phyloP scores from a whole-genome alignment of 1,140 invertebrate species.

The Hyphantria cunea region DNA sequence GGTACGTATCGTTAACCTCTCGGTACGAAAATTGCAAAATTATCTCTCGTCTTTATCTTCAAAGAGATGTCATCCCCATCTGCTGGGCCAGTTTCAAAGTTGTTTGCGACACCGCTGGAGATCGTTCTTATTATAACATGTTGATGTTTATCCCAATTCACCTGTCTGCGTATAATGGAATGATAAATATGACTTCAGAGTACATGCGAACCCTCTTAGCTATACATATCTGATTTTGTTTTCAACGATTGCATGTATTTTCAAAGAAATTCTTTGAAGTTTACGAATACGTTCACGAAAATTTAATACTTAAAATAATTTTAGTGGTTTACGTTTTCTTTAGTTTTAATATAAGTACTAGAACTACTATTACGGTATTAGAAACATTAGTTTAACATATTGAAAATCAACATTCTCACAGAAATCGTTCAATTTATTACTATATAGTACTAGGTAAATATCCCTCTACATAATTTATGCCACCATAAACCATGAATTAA shows the following conservation, averaged over 20 bases:
- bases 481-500: too few relatives aligned
- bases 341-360: too few relatives aligned
- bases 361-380: too few relatives aligned
- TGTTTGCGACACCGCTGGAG: conserved; percentile 67
- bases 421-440: too few relatives aligned
- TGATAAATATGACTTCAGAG: conserved; percentile 50
- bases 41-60: conserved; percentile 78
- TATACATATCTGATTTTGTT: neutral
- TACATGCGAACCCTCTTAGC: conserved; percentile 7
- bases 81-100: conserved; percentile 71
- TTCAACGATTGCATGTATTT: neutral
- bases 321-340: neutral
- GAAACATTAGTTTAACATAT: too few relatives aligned
- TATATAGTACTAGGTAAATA: too few relatives aligned
- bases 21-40: conserved; percentile 75
- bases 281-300: neutral
- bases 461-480: too few relatives aligned
- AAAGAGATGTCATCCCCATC: conserved; percentile 79
- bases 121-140: conserved; percentile 64
- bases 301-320: too few relatives aligned
- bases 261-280: neutral
- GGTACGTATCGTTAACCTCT: conserved; percentile 65
- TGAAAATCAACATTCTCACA: neutral
- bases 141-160: conserved; percentile 65
- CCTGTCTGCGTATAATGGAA: conserved; percentile 53